Evolutionary conservation across 2,797 vertebrate genomes (phyloP).

Genomic region (Ptychobarbus kaznakovi): DNA sequence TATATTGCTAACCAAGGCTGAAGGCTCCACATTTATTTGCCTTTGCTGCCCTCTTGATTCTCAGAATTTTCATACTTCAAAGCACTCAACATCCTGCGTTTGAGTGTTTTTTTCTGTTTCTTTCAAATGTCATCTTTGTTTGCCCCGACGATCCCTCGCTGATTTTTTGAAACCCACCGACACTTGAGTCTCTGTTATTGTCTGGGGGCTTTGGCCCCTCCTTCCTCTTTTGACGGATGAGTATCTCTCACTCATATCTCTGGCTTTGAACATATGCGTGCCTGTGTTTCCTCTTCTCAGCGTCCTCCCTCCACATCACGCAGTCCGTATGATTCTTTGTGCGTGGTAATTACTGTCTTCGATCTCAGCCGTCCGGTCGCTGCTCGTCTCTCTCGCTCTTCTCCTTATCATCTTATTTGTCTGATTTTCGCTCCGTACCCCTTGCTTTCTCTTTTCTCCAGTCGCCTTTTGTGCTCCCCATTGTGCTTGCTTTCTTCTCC

Average conservation of each 20-base stretch:
- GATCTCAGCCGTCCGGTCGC: constrained; percentile 63
- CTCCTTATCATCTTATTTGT: constrained; percentile 54
- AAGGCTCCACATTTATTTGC: constrained; percentile 12
- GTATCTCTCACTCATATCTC: constrained; percentile 55
- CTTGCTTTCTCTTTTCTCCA: constrained; percentile 38
- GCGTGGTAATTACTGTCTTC: constrained; percentile 67
- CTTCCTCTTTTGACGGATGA: constrained; percentile 49
- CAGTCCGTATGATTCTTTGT: constrained; percentile 68
- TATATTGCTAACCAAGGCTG: background rate
- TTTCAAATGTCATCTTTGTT: constrained; percentile 46
- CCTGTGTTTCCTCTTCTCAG: constrained; percentile 55
- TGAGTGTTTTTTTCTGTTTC: constrained; percentile 36
- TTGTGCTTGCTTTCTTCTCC: constrained; percentile 39
- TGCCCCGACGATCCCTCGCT: constrained; percentile 26
- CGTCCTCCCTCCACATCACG: constrained; percentile 64
- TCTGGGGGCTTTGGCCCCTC: constrained; percentile 44
- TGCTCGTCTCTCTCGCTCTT: constrained; percentile 51
- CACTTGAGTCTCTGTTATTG: constrained; percentile 37
- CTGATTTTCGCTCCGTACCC: constrained; percentile 48
- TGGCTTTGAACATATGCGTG: constrained; percentile 42
- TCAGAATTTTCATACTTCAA: constrained; percentile 29
- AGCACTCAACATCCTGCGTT: constrained; percentile 30
- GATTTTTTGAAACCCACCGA: constrained; percentile 43
- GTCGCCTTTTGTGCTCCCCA: constrained; percentile 58
- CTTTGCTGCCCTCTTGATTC: background rate